phyloP scores from a whole-genome alignment of 2,113 vertebrate species.

The Elgaria multicarinata region DNA sequence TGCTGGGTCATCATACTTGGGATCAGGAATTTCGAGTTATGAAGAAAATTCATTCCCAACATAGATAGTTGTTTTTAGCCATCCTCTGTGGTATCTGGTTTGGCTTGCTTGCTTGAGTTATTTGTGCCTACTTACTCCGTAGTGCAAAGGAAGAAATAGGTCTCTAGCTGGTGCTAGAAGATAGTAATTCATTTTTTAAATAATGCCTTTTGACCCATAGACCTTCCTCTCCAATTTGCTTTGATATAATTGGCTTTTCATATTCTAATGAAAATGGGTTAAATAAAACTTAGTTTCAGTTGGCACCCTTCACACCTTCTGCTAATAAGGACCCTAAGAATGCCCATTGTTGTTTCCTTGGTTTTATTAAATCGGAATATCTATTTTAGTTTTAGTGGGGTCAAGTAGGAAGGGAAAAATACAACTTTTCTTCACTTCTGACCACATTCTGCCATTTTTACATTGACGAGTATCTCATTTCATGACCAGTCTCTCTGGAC shows the following conservation, averaged over 20 bases:
- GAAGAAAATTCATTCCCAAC: no score
- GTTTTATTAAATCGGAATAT: not conserved
- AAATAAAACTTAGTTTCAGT: not conserved
- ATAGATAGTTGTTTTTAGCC: no score
- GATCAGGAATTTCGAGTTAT: no score
- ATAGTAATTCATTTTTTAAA: no score
- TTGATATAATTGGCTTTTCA: not conserved
- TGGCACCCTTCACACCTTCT: not conserved
- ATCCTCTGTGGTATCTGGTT: no score
- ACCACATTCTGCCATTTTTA: constrained; percentile 7
- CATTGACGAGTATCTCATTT: not conserved
- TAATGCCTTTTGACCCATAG: no score
- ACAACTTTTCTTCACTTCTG: not conserved
- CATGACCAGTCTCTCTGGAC: constrained; percentile 11
- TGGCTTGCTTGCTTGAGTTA: no score
- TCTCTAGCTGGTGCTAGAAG: no score
- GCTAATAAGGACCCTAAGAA: not conserved
- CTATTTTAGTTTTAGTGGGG: not conserved
- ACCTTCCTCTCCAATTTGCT: no score
- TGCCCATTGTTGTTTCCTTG: not conserved
- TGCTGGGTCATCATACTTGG: no score
- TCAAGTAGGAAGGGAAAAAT: not conserved
- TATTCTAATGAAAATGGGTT: not conserved
- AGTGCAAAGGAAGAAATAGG: no score
- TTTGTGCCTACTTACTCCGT: no score